These are phyloP conservation scores for Callosobruchus maculatus DNA, from an alignment of 2,888 invertebrate genomes.

Conservation along the genomic window DNA sequence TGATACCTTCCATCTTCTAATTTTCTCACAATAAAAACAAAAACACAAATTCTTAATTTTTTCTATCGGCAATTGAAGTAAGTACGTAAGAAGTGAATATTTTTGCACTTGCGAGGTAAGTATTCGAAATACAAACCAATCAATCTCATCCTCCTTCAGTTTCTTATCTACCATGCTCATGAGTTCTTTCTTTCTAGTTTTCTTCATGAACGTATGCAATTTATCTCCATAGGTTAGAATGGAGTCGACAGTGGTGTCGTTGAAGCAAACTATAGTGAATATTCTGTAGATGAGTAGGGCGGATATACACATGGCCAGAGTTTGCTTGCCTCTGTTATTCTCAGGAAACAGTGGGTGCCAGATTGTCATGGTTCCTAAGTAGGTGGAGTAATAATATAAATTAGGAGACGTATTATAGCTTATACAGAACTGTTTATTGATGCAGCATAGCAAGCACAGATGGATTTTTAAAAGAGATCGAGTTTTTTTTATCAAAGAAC, in stretches of 20 bases:
- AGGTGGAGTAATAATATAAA: not conserved
- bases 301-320: conserved; percentile 56
- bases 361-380: conserved; percentile 34
- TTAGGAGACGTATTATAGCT: too few species aligned
- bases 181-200: conserved; percentile 27
- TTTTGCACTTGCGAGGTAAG: too few species aligned
- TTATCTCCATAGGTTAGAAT: conserved; percentile 63
- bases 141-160: conserved; percentile 37
- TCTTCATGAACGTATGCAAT: conserved; percentile 53
- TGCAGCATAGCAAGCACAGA: too few species aligned
- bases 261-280: conserved; percentile 58
- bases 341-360: conserved; percentile 37
- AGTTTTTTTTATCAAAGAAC: too few species aligned
- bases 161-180: conserved; percentile 12
- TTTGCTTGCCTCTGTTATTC: conserved; percentile 48
- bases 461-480: too few species aligned
- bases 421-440: too few species aligned
- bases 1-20: too few species aligned
- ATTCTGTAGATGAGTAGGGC: conserved; percentile 58
- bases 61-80: too few species aligned
- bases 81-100: too few species aligned
- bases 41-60: too few species aligned
- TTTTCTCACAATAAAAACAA: too few species aligned
- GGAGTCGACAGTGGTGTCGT: conserved; percentile 55
- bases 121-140: conserved; percentile 16